phyloP scores from a whole-genome alignment of 1,140 invertebrate species.

The Caenorhabditis brenneri region DNA sequence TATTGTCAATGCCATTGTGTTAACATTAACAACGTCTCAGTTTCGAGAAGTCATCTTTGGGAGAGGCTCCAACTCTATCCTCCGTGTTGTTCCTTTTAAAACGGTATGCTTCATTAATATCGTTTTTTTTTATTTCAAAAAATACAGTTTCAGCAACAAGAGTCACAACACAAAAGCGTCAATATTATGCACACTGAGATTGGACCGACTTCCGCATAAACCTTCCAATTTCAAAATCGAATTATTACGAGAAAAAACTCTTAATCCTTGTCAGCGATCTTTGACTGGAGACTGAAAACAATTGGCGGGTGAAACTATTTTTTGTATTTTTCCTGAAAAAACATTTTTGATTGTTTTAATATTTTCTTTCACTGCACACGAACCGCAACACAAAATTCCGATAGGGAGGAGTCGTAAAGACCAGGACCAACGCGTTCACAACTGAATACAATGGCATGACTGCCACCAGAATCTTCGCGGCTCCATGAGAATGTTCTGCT shows the following conservation, averaged over 20 bases:
- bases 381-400: background rate
- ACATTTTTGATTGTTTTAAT: background rate
- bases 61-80: background rate
- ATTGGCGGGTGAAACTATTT: background rate
- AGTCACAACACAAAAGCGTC: background rate
- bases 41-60: background rate
- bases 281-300: background rate
- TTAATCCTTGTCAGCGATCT: background rate
- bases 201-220: too few relatives aligned
- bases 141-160: background rate
- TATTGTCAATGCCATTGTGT: background rate
- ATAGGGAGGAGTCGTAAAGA: background rate
- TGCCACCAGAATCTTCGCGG: background rate
- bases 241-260: background rate
- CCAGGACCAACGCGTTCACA: background rate
- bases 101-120: background rate
- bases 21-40: background rate
- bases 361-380: too few relatives aligned
- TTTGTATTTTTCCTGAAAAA: background rate
- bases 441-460: background rate
- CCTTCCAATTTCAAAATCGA: too few relatives aligned
- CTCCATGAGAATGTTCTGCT: background rate
- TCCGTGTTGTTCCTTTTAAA: background rate
- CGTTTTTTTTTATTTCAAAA: too few relatives aligned
- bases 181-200: background rate